Evolutionary conservation across 2,888 invertebrate genomes (phyloP).

Genomic region (Dilophus febrilis): DNA sequence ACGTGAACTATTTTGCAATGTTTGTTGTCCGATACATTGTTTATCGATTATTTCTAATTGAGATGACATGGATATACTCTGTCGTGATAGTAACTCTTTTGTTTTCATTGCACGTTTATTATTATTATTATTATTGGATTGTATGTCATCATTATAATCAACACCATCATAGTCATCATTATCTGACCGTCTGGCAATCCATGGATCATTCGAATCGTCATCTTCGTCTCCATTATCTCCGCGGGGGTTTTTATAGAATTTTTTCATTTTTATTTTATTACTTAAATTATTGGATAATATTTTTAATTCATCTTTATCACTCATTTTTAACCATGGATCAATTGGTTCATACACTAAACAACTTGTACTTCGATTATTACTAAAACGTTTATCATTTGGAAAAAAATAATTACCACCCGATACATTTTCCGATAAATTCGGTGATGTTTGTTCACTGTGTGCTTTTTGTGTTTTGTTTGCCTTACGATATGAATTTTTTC

Average conservation of each 20-base stretch:
- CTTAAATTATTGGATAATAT: not conserved
- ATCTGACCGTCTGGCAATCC: constrained; percentile 18
- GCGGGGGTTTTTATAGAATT: too few relatives aligned
- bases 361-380: constrained; percentile 22
- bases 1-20: not conserved
- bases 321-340: constrained; percentile 29
- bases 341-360: constrained; percentile 24
- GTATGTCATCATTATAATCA: too few relatives aligned
- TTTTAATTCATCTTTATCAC: constrained; percentile 11
- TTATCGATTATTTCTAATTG: not conserved
- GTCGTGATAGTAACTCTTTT: not conserved
- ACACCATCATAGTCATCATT: not conserved
- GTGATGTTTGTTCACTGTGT: constrained; percentile 30
- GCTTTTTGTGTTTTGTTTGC: constrained; percentile 17
- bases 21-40: not conserved
- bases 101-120: too few relatives aligned
- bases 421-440: constrained; percentile 22
- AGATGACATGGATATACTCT: not conserved
- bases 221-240: constrained; percentile 9
- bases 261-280: constrained; percentile 4
- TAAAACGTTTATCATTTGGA: constrained; percentile 12
- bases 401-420: constrained; percentile 15
- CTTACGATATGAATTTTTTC: constrained; percentile 5
- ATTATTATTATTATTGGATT: too few relatives aligned
- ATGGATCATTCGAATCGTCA: constrained; percentile 18